Evolutionary conservation across 2,888 invertebrate species (phyloP).

Genomic region (Yponomeuta plumbellus): DNA sequence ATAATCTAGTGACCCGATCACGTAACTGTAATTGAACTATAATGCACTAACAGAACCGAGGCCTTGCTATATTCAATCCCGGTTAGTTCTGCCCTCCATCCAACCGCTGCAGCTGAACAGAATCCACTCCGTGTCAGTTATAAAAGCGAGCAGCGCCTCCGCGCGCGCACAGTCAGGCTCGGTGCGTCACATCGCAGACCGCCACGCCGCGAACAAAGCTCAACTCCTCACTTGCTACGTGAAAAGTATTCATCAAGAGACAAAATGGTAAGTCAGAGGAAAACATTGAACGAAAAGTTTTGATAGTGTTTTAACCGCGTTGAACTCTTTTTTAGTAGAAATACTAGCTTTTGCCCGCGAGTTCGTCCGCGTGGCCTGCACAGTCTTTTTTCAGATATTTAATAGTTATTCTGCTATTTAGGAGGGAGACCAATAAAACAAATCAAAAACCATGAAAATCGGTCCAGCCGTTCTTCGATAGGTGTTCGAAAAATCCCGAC

Average conservation of each 20-base stretch:
- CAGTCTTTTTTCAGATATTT: no score
- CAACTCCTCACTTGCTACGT: constrained; percentile 16
- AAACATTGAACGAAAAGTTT: neutral
- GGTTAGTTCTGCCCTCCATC: neutral
- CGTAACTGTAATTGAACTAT: no score
- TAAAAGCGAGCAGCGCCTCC: constrained; percentile 33
- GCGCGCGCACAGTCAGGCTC: constrained; percentile 54
- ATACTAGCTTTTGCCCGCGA: no score
- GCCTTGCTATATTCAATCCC: no score
- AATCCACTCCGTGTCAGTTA: constrained; percentile 23
- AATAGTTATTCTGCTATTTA: no score
- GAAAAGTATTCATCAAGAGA: constrained; percentile 16
- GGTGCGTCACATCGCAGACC: constrained; percentile 70
- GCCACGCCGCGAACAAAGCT: constrained; percentile 39
- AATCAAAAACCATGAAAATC: no score
- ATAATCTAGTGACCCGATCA: no score
- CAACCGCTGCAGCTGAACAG: neutral
- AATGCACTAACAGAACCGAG: no score
- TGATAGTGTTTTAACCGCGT: neutral
- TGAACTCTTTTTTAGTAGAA: neutral
- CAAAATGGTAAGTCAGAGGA: constrained; percentile 34
- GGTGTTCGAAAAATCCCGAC: no score
- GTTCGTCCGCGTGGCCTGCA: no score
- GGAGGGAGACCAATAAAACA: no score
- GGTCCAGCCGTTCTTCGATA: no score